Evolutionary conservation across 2,797 vertebrate species (phyloP).

Genomic region (Tenualosa ilisha): DNA sequence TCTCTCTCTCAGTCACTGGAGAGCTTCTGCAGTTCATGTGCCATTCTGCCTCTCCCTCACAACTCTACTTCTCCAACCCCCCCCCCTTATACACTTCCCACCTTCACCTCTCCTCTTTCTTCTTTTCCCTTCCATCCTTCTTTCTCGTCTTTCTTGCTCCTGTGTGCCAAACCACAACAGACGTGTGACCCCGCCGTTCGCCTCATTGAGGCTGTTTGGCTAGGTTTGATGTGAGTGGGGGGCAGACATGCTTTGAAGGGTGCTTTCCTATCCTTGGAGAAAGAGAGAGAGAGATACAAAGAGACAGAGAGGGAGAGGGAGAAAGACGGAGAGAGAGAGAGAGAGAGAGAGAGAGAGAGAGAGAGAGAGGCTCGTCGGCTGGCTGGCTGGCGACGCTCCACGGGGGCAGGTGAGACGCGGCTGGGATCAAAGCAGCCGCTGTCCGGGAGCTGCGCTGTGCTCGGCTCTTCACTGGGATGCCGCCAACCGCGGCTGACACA

Average conservation of each 20-base stretch:
- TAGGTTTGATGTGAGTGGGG: slow-evolving; percentile 32
- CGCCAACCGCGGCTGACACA: not conserved
- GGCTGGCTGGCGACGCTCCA: not conserved
- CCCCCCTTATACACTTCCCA: no score
- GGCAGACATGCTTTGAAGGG: not conserved
- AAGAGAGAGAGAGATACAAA: no score
- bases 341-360: not conserved
- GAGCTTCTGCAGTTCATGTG: not conserved
- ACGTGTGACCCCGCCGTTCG: slow-evolving; percentile 36
- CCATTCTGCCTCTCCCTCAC: not conserved
- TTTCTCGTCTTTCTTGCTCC: not conserved
- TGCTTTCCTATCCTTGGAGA: not conserved
- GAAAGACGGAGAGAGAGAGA: not conserved
- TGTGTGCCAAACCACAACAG: slow-evolving; percentile 51
- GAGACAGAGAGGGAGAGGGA: not conserved
- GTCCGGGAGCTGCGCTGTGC: not conserved
- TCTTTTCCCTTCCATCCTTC: slow-evolving; percentile 26
- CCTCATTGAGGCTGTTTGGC: slow-evolving; percentile 5
- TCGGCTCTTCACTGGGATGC: not conserved
- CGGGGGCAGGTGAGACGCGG: not conserved
- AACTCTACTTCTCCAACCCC: not conserved
- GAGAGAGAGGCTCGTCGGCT: not conserved
- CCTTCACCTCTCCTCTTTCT: slow-evolving; percentile 27
- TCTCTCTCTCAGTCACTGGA: slow-evolving; percentile 22
- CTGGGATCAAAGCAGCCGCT: not conserved